Evolutionary conservation across 2,113 vertebrate species (phyloP).

Genomic region (Atrichornis clamosus): DNA sequence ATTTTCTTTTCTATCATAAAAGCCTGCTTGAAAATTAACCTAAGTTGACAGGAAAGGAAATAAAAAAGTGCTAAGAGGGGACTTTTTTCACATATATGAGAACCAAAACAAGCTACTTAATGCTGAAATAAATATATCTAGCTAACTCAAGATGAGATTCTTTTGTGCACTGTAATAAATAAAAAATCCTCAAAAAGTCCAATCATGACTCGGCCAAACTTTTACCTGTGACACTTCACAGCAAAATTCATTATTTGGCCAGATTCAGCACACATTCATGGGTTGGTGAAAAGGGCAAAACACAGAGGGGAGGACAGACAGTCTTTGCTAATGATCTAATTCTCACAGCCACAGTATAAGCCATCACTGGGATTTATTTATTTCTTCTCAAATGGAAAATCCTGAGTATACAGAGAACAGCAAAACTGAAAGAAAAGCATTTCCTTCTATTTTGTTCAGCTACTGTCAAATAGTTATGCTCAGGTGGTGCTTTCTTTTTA

Average conservation of each 20-base stretch:
- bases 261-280: background rate
- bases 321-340: constrained; percentile 22
- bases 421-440: constrained; percentile 23
- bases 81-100: background rate
- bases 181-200: background rate
- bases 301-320: background rate
- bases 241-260: background rate
- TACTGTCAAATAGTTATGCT: background rate
- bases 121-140: background rate
- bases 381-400: constrained; percentile 37
- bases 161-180: background rate
- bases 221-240: background rate
- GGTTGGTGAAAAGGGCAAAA: background rate
- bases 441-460: background rate
- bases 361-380: constrained; percentile 32
- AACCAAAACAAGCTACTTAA: background rate
- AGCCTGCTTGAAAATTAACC: background rate
- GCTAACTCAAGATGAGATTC: background rate
- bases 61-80: background rate
- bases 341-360: constrained; percentile 7
- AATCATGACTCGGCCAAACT: background rate
- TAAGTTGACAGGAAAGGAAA: background rate
- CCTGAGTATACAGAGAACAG: constrained; percentile 48
- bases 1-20: background rate
- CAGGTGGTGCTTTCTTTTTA: background rate